Conservation (phyloP, 1,140 invertebrate species). For the Lepeophtheirus salmonis region DNA sequence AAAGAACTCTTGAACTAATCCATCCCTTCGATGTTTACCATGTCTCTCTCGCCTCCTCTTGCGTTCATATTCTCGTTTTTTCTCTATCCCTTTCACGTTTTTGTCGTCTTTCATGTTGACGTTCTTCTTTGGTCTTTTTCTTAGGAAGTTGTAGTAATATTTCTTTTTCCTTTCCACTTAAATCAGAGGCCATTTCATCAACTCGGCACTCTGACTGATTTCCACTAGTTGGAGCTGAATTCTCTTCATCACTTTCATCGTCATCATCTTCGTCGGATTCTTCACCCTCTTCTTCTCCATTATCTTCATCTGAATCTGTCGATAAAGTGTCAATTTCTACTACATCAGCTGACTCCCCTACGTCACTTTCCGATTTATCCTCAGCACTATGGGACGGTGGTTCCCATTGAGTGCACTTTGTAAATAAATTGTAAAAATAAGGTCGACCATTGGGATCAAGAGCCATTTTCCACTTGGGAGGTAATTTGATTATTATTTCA, state of each 20-base stretch:
- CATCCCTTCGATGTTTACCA: constrained; percentile 28
- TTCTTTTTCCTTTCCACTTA: constrained; percentile 14
- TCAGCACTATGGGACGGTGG: constrained; percentile 36
- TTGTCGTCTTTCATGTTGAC: constrained; percentile 12
- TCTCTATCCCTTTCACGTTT: constrained; percentile 17
- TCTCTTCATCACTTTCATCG: constrained; percentile 7
- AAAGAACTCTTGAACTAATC: constrained; percentile 42
- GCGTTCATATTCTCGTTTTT: constrained; percentile 19
- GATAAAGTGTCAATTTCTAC: constrained; percentile 20
- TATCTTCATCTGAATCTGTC: constrained; percentile 13
- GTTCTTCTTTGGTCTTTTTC: constrained; percentile 13
- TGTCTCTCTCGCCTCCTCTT: constrained; percentile 21
- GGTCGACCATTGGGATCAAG: constrained; percentile 54
- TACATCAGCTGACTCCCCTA: not conserved
- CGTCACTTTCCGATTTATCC: constrained; percentile 4
- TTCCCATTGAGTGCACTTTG: constrained; percentile 66
- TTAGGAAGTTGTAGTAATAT: constrained; percentile 10
- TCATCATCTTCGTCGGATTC: not conserved
- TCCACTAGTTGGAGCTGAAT: not conserved
- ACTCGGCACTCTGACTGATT: too few species aligned
- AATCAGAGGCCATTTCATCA: constrained; percentile 3
- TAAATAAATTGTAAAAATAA: constrained; percentile 76
- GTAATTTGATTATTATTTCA: constrained; percentile 41
- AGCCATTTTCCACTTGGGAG: constrained; percentile 66
- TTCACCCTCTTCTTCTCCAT: constrained; percentile 18